These are phyloP conservation scores for Aspidoscelis tigris DNA, from an alignment of 2,113 vertebrate genomes.

Conservation along the genomic window DNA sequence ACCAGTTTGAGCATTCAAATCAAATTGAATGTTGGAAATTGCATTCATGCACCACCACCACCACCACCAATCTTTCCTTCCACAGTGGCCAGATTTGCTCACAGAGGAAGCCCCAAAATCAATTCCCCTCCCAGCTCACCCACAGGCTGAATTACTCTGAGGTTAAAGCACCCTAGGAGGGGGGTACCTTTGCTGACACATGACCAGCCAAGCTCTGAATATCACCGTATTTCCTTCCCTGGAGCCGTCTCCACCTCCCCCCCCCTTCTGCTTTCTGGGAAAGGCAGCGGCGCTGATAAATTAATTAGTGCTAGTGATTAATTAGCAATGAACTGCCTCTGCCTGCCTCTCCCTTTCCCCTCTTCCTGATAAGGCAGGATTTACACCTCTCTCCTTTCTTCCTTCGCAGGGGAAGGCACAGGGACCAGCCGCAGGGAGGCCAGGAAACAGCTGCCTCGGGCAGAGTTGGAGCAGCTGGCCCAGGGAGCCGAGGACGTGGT, in stretches of 20 bases:
- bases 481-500: slow-evolving; percentile 87
- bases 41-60: too few species aligned
- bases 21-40: too few species aligned
- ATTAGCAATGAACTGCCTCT: slow-evolving; percentile 64
- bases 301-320: slow-evolving; percentile 72
- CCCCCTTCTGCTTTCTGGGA: slow-evolving; percentile 6
- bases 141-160: too few species aligned
- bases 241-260: background rate
- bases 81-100: too few species aligned
- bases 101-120: too few species aligned
- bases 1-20: too few species aligned
- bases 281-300: slow-evolving; percentile 46
- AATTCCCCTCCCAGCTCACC: too few species aligned
- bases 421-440: slow-evolving; percentile 13
- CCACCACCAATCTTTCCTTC: too few species aligned
- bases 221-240: too few species aligned
- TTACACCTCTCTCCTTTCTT: slow-evolving; percentile 8
- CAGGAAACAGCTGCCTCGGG: slow-evolving; percentile 58
- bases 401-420: slow-evolving; percentile 47
- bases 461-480: slow-evolving; percentile 83
- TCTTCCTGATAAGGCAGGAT: slow-evolving; percentile 54
- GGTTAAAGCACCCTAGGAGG: too few species aligned
- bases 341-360: slow-evolving; percentile 25
- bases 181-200: too few species aligned
- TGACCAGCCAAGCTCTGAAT: too few species aligned